phyloP scores from a whole-genome alignment of 2,888 invertebrate species.

The Chalcis sispes region DNA sequence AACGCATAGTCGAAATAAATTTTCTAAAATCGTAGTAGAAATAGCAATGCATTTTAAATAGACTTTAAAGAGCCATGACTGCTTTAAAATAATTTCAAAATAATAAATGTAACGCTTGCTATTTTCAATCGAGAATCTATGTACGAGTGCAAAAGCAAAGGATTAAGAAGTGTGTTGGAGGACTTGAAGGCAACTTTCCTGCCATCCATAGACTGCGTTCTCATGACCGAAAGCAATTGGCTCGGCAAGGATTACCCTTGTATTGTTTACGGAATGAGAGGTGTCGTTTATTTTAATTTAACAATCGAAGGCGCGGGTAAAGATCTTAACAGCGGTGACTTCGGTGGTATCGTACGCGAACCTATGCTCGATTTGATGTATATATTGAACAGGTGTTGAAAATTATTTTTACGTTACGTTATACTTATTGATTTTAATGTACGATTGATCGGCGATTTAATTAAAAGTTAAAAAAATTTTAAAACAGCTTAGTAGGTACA shows the following conservation, averaged over 20 bases:
- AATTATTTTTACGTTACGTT: neutral
- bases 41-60: too few species aligned
- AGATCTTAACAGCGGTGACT: constrained; percentile 64
- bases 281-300: constrained; percentile 66
- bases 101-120: too few species aligned
- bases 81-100: too few species aligned
- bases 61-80: too few species aligned
- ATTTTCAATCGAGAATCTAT: constrained; percentile 71
- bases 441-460: neutral
- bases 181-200: constrained; percentile 73
- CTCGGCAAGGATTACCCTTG: constrained; percentile 75
- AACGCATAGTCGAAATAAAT: too few species aligned
- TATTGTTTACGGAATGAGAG: constrained; percentile 75
- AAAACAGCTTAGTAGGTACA: constrained; percentile 64
- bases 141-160: constrained; percentile 72
- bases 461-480: neutral
- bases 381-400: constrained; percentile 64
- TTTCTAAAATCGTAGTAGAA: too few species aligned
- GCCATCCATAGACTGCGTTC: constrained; percentile 71
- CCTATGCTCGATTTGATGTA: constrained; percentile 74
- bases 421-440: neutral
- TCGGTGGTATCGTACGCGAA: constrained; percentile 66
- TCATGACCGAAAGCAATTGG: constrained; percentile 76
- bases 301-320: constrained; percentile 57
- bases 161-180: constrained; percentile 65